These are phyloP conservation scores for pig (Sus scrofa) DNA, from an alignment of 2,113 vertebrate species.

Conservation along the genomic window DNA sequence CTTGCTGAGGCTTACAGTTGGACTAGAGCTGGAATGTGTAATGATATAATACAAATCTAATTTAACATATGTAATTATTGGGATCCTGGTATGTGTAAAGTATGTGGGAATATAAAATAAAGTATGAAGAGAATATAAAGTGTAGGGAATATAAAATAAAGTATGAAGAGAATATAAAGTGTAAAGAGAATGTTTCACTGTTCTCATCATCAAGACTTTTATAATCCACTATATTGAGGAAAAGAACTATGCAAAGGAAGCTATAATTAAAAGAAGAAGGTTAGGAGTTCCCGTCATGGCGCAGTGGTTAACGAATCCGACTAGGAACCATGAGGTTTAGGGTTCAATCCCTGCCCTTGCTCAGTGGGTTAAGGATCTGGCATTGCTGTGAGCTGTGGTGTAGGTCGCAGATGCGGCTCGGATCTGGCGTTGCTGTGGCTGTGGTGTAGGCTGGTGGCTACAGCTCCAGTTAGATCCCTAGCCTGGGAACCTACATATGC, in stretches of 20 bases:
- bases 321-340: no score
- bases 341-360: no score
- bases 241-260: background rate
- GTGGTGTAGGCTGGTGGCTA: no score
- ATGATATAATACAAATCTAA: background rate
- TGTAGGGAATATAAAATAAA: conserved; percentile 16
- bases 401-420: no score
- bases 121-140: no score
- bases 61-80: conserved; percentile 1
- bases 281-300: no score
- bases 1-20: background rate
- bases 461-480: no score
- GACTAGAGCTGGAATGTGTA: background rate
- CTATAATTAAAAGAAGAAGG: background rate
- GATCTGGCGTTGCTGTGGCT: no score
- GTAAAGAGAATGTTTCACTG: background rate
- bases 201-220: background rate
- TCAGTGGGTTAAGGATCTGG: no score
- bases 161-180: background rate
- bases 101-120: background rate
- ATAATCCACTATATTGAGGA: background rate
- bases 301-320: no score
- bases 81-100: background rate
- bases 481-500: no score
- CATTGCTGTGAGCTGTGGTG: no score